These are phyloP conservation scores for Megaceryle maxima DNA, from an alignment of 2,113 vertebrate genomes.

Conservation along the genomic window DNA sequence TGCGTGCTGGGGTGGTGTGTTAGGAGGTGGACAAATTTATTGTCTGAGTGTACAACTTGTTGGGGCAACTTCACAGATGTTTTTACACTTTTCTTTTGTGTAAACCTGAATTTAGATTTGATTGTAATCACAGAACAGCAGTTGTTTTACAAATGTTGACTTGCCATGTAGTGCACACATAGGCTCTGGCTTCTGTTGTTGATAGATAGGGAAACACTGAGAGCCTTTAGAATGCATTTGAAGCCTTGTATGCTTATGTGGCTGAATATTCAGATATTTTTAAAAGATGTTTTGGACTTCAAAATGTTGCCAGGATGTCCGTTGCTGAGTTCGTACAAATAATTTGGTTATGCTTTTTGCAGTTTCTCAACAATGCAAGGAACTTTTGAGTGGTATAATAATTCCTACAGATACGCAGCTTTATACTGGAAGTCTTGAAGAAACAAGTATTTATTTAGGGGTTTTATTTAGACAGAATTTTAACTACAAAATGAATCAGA, in stretches of 20 bases:
- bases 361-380: background rate
- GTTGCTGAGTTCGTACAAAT: background rate
- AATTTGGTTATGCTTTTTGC: background rate
- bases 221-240: background rate
- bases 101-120: background rate
- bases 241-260: background rate
- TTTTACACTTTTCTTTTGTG: background rate
- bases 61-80: background rate
- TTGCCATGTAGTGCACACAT: background rate
- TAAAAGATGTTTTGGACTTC: background rate
- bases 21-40: background rate
- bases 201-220: background rate
- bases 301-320: background rate
- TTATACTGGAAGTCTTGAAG: background rate
- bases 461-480: background rate
- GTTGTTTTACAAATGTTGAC: background rate
- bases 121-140: background rate
- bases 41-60: background rate
- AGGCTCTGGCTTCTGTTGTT: background rate
- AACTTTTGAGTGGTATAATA: background rate
- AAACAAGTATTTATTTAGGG: background rate
- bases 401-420: background rate
- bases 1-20: background rate
- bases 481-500: background rate
- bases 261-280: background rate